phyloP scores from a whole-genome alignment of 2,888 invertebrate genomes.

The Temnothorax ravouxi region DNA sequence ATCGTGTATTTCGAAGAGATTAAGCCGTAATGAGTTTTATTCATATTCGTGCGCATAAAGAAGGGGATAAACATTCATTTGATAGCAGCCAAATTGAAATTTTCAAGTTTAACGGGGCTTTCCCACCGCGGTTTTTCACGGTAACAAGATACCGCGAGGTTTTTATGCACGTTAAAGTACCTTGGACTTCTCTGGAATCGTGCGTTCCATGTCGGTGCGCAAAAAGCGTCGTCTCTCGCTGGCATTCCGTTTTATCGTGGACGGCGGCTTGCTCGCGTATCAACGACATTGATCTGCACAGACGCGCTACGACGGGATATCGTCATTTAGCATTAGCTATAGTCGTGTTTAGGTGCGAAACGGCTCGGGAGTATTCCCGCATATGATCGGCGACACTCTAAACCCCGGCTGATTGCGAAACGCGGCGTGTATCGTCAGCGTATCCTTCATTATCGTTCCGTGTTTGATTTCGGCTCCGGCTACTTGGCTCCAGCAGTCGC shows the following conservation, averaged over 20 bases:
- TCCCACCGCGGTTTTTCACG: background rate
- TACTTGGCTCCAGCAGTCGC: slow-evolving; percentile 15
- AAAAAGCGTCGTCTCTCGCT: background rate
- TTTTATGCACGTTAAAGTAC: background rate
- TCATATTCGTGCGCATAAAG: slow-evolving; percentile 31
- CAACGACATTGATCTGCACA: background rate
- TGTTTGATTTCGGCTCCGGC: slow-evolving; percentile 56
- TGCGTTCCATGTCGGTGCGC: background rate
- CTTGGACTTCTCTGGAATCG: background rate
- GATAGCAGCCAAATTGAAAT: slow-evolving; percentile 34
- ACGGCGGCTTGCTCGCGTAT: background rate
- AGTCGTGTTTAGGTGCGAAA: slow-evolving; percentile 53
- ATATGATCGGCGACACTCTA: slow-evolving; percentile 31
- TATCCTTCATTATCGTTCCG: slow-evolving; percentile 62
- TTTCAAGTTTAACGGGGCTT: slow-evolving; percentile 9
- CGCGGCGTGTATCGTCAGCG: slow-evolving; percentile 6
- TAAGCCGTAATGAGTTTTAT: slow-evolving; percentile 49
- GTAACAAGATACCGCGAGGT: slow-evolving; percentile 2
- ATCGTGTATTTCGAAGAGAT: slow-evolving; percentile 18
- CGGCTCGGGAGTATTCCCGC: slow-evolving; percentile 24
- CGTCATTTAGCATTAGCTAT: slow-evolving; percentile 45
- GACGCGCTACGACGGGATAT: slow-evolving; percentile 45
- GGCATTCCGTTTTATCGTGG: background rate
- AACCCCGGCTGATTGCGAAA: slow-evolving; percentile 51
- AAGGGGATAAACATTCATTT: slow-evolving; percentile 39